Conservation (phyloP, 23 tunicate genomes). For the Oikopleura albicans region DNA sequence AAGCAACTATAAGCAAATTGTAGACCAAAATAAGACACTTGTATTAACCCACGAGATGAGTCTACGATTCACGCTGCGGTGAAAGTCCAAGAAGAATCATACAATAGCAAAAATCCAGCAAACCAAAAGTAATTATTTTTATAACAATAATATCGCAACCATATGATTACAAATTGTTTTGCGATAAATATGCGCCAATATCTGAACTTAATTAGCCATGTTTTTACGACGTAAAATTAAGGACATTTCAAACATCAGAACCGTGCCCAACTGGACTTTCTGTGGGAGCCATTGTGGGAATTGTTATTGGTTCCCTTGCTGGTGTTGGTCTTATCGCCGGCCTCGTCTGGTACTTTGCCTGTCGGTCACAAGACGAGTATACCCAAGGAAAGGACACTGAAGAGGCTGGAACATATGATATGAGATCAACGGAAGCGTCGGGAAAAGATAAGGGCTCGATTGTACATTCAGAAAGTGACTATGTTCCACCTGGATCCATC, state of each 20-base stretch:
- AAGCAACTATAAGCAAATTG: too few relatives aligned
- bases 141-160: too few relatives aligned
- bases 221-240: too few relatives aligned
- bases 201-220: too few relatives aligned
- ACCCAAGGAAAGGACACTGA: too few relatives aligned
- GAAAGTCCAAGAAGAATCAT: background rate
- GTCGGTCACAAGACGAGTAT: too few relatives aligned
- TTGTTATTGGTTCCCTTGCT: slow-evolving; percentile 24
- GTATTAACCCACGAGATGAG: too few relatives aligned
- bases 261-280: slow-evolving; percentile 20
- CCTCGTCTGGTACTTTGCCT: slow-evolving; percentile 24
- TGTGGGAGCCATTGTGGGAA: slow-evolving; percentile 30
- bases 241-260: background rate
- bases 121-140: background rate
- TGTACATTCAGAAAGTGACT: background rate
- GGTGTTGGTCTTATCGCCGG: slow-evolving; percentile 29
- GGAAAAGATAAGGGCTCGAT: background rate
- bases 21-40: too few relatives aligned
- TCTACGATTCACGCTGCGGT: background rate
- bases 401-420: too few relatives aligned
- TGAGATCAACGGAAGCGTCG: too few relatives aligned
- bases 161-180: too few relatives aligned
- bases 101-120: background rate
- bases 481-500: background rate
- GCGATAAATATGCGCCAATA: too few relatives aligned